Base-by-base conservation (phyloP, 2,113 vertebrate genomes). In the Centropus unirufus region DNA sequence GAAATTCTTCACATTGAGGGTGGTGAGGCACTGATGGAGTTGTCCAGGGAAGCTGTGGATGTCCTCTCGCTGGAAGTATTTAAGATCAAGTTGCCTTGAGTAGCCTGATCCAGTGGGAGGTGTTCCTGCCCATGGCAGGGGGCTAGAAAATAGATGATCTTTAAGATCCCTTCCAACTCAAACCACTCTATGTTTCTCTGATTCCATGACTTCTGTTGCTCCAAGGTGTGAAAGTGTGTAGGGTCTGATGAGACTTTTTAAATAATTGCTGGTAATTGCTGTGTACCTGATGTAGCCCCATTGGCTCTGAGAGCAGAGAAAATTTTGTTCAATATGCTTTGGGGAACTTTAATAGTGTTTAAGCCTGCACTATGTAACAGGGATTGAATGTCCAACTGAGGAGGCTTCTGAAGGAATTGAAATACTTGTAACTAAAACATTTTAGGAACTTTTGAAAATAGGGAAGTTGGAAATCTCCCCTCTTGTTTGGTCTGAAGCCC, bases 391-490 rank as follows among this genome's bases (percentile, higher is more conserved):
- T 83, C 79, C 66, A 68, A 6, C 39, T 64, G 49, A 87, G 22
- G 30, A 74, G 82, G 15, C 42, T 92, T 92, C 75, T 94, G 64
- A 90, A 91, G 86, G 92, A 91, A 88, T 86, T 80, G 76, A 94
- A 92, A 96, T 83, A 92, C 54, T 89, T 68, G 49, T 75, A 95
- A 54, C 40, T 81, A 64, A 78, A 91, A 64, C 79, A 93, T 79
- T 92, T 94, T 87, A 90, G 92, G 80, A 95, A 94, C 86, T 92
- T 95, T 82, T 69, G 47, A 78, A 97, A 97, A 95, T 66, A 92
- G 26, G 61, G 95, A 97, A 97, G 90, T 92, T 44, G 6, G 88
- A 76, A 95, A 96, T 96, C 76, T 95, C 95, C 93, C 88, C 29
- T 90, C 22, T 80, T 46, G 5, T 92, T 83, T 91, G 67, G 29